These are phyloP conservation scores for Sylvilagus floridanus DNA, from an alignment of 2,797 vertebrate species.

Conservation along the genomic window DNA sequence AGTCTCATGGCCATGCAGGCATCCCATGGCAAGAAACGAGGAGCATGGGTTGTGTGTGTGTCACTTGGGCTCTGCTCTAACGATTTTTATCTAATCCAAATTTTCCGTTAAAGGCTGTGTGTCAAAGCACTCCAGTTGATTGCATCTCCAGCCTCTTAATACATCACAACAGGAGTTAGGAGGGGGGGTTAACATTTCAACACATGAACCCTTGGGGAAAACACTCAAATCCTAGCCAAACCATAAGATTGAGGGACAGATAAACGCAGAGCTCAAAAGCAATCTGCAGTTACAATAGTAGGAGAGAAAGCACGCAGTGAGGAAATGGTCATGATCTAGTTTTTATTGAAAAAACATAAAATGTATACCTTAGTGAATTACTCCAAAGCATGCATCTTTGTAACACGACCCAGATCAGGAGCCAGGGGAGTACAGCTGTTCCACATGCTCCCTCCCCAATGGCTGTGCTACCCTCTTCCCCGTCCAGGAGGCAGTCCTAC, in stretches of 20 bases:
- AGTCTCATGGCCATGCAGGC: no score
- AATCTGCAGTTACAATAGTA: not conserved
- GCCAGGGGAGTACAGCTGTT: not conserved
- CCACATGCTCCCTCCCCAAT: not conserved
- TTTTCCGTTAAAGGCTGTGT: no score
- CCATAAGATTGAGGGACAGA: not conserved
- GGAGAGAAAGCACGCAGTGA: not conserved
- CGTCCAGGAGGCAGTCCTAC: not conserved
- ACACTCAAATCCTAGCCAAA: no score
- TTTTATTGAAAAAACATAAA: not conserved
- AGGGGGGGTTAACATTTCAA: no score
- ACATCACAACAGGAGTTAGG: no score
- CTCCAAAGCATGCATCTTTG: not conserved
- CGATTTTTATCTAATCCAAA: no score
- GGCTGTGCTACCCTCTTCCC: not conserved
- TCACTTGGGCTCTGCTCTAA: no score
- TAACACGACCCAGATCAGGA: not conserved
- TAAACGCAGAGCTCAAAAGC: not conserved
- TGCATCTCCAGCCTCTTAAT: no score
- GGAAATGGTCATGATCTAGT: not conserved
- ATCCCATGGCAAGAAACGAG: no score
- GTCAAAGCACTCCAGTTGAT: no score
- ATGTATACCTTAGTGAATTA: not conserved
- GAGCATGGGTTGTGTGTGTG: no score
- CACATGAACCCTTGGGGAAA: no score